Percentiles rank a stretch among this genome's conserved stretches.
These are phyloP conservation scores for Melospiza georgiana DNA, from an alignment of 2,113 vertebrate genomes.

Conservation along the genomic window DNA sequence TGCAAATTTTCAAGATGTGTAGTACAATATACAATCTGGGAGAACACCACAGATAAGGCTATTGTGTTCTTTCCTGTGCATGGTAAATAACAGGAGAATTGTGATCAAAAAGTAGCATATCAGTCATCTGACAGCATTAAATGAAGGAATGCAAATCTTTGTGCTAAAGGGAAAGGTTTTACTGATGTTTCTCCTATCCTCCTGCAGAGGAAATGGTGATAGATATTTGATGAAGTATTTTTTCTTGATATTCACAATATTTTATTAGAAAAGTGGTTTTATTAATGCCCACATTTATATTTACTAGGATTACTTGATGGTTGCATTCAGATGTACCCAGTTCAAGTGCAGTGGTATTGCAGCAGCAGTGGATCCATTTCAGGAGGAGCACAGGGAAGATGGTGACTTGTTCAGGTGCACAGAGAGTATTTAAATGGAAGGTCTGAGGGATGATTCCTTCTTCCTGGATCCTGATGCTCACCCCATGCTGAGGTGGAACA, in stretches of 20 bases:
- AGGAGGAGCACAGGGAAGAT: not conserved
- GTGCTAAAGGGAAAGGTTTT: not conserved
- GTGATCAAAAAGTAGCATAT: not conserved
- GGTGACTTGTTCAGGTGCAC: not conserved
- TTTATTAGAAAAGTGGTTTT: not conserved
- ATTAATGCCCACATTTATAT: not conserved
- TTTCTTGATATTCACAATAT: not conserved
- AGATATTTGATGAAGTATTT: not conserved
- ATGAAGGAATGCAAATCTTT: not conserved
- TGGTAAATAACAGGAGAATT: not conserved
- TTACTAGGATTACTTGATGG: not conserved
- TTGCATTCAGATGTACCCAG: not conserved
- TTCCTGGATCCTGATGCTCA: not conserved
- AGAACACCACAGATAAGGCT: not conserved
- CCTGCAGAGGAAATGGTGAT: not conserved
- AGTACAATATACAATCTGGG: not conserved
- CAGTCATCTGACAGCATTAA: not conserved
- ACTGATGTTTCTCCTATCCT: not conserved
- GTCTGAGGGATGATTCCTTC: not conserved
- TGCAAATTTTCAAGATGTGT: not conserved
- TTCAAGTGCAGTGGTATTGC: not conserved
- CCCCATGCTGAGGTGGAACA: rapidly evolving
- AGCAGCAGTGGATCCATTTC: not conserved
- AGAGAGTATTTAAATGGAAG: not conserved
- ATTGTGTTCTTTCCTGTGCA: not conserved